Base-by-base conservation (phyloP, 1,140 invertebrate genomes). In the Halesus radiatus region DNA sequence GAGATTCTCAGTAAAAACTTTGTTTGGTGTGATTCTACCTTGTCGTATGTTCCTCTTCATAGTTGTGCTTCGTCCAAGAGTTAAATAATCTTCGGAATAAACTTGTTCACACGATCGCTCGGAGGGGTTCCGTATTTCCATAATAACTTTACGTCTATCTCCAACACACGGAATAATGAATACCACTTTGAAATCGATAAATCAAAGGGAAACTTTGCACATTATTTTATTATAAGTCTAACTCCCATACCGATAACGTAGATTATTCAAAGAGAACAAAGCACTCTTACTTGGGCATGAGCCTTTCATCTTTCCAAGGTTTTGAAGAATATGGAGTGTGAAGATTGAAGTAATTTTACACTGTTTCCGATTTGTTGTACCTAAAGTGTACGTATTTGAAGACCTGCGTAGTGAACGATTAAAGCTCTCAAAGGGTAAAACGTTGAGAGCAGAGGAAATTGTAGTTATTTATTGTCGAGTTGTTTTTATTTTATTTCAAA, bases 71-170 rank as follows among this genome's bases (percentile, higher is more conserved):
- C 32, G 7, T 32, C 37, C 10, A 1, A 45, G 8, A 45, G 8
- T 7, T 45, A 5, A 13, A 45, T 45, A 13, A 1, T 45, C 37
- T 10, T 45, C 3, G 1, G 37, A 45, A 45, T 45, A 75, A 75
- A 75, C 53, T 75, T 75, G 72, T 75, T 75, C 72, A 75, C 54
- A 75, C 72, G 72, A 75, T n/a, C 72, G 72, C 72, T 75, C 23
- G 16, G 52, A 32, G 52, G 53, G 37, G 23, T 56, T 75, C 29
- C 15, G 16, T 7, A 72, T 52, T 72, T 53, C 37, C 20, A 52
- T 72, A 72, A 20, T 52, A 52, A 26, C 68, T 52, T 72, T 52
- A 66, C 22, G 62, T 32, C 68, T 50, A 66, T 66, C 26, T 15
- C 13, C 10, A 70, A 20, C 26, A 72, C 68, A 22, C 20, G 68